Evolutionary conservation across 2,888 invertebrate species (phyloP).

Genomic region (Seira sanloemensis): DNA sequence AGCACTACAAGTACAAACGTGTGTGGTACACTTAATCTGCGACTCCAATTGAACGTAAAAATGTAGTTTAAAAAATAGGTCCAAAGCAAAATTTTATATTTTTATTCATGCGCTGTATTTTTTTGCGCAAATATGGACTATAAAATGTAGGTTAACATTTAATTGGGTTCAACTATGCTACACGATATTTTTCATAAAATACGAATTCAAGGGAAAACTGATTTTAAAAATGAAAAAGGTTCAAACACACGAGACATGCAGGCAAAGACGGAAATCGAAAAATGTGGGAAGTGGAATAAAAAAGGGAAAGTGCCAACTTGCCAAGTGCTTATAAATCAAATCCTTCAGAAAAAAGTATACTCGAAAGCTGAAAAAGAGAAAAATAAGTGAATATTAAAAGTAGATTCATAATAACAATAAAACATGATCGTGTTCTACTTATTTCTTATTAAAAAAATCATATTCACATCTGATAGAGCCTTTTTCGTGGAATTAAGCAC

Average conservation of each 20-base stretch:
- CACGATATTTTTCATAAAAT: too few species aligned
- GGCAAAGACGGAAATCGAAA: conserved; percentile 20
- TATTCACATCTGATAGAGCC: neutral
- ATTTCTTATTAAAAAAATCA: too few species aligned
- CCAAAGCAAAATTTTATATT: neutral
- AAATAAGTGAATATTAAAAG: conserved; percentile 60
- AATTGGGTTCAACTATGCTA: too few species aligned
- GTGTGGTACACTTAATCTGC: neutral
- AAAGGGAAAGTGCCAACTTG: conserved; percentile 46
- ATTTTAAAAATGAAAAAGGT: neutral
- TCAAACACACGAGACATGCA: neutral
- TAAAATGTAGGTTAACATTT: neutral
- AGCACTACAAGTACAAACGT: neutral
- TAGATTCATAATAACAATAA: conserved; percentile 43
- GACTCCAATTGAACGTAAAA: neutral
- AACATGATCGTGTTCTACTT: conserved; percentile 11
- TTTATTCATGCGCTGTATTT: neutral
- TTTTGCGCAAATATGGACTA: neutral
- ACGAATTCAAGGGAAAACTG: neutral
- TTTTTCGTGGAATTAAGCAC: too few species aligned
- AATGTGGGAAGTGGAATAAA: too few species aligned
- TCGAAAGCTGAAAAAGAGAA: conserved; percentile 22
- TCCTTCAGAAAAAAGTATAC: conserved; percentile 22
- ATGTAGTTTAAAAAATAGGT: neutral
- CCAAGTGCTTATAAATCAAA: conserved; percentile 58